phyloP scores from a whole-genome alignment of 2,113 vertebrate species.

The Merops nubicus region DNA sequence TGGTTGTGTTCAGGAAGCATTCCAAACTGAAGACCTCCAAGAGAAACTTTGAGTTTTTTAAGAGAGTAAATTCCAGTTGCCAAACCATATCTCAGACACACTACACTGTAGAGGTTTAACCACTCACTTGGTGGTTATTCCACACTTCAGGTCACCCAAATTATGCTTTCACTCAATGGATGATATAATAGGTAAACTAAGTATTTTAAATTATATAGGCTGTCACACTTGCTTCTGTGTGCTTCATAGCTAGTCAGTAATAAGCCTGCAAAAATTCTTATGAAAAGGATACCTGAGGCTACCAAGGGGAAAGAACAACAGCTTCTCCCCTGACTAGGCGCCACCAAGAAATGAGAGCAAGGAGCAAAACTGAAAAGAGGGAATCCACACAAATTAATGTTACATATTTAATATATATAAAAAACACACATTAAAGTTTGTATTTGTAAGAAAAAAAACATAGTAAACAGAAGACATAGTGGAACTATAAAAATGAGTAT shows the following conservation, averaged over 20 bases:
- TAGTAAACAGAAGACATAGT: not conserved
- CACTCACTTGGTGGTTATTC: not conserved
- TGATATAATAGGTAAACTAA: conserved; percentile 40
- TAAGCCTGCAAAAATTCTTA: not conserved
- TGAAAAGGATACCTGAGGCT: not conserved
- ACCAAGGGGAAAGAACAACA: not conserved
- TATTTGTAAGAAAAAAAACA: not conserved
- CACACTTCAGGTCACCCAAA: conserved; percentile 6
- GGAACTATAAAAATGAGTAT: not conserved
- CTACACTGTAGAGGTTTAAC: not conserved
- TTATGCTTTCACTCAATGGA: conserved; percentile 18
- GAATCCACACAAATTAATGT: not conserved
- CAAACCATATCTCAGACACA: not conserved
- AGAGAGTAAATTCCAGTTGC: not conserved
- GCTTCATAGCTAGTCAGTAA: not conserved
- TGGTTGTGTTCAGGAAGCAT: not conserved
- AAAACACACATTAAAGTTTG: not conserved
- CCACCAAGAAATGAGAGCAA: not conserved
- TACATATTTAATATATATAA: not conserved
- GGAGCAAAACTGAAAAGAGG: not conserved
- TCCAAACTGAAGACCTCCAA: not conserved
- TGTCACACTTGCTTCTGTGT: not conserved
- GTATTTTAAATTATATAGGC: conserved; percentile 18
- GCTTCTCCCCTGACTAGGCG: not conserved
- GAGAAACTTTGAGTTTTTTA: not conserved